Evolutionary conservation across 2,113 vertebrate species (phyloP), one percentile per base, ranked within the genome.

Genomic region (Syrmaticus mikado): DNA sequence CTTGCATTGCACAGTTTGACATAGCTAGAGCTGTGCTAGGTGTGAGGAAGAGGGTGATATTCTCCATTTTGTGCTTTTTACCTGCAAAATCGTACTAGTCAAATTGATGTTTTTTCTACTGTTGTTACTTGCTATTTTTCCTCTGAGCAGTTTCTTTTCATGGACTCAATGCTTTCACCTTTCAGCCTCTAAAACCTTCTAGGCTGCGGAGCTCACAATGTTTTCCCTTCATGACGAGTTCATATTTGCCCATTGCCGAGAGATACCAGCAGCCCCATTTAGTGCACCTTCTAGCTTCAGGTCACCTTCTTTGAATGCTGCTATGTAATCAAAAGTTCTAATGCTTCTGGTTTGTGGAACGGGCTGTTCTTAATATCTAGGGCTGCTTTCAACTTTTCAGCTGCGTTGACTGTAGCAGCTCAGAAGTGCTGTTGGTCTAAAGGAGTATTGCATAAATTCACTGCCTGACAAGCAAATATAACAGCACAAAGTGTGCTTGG

Each of bases 291-390:
- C 8, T 24, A 19, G 11, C 20, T 58, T 79, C 0, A 2, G 45
- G 41, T 67, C 5, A 4, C 24, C 20, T 58, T 43, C 38, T 7
- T 30, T 45, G 41, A 52, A 52, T 0, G 0, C n/a, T 0, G 1
- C 41, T 83, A 13, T 22, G 8, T 43, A 25, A 36, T 58, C 36
- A 61, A 3, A 66, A 38, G 22, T 11, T 13, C 24, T 57, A 1
- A 0, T 74, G 60, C 16, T 22, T 82, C 15, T 30, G 18, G 7
- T 36, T 55, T 78, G 62, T 27, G 13, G 12, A n/a, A 2, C 2
- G 17, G 43, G 32, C 17, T 6, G 3, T 36, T 75, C 74, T 38
- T 43, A 19, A 30, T 25, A 36, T 36, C 18, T 25, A 16, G 30
- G n/a, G 18, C 27, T 83, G 34, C n/a, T 50, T n/a, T 53, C 36